Conservation (phyloP, 2,797 vertebrate genomes). For the Tokudaia muenninki region DNA sequence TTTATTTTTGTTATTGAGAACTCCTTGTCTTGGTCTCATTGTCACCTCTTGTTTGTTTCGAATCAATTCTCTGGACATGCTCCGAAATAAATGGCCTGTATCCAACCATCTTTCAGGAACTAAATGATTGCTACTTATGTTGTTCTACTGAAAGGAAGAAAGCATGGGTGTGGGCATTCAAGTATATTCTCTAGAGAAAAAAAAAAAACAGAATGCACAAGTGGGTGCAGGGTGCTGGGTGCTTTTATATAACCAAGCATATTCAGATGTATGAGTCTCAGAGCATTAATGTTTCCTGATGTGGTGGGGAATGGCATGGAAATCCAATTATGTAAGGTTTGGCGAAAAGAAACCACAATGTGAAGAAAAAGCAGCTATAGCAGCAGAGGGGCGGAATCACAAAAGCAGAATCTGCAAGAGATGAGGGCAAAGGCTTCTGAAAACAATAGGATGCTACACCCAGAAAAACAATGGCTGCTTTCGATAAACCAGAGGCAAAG, state of each 20-base stretch:
- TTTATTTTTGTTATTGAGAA: constrained; percentile 55
- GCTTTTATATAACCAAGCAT: constrained; percentile 58
- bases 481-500: constrained; percentile 76
- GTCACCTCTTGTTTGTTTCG: constrained; percentile 52
- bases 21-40: constrained; percentile 70
- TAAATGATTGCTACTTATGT: constrained; percentile 66
- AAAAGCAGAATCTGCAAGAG: constrained; percentile 71
- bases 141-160: constrained; percentile 62
- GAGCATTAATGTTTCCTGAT: constrained; percentile 69
- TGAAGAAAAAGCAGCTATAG: constrained; percentile 69
- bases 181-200: constrained; percentile 52
- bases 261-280: constrained; percentile 71
- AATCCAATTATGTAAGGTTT: constrained; percentile 69
- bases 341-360: constrained; percentile 61
- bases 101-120: constrained; percentile 74
- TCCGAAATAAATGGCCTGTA: constrained; percentile 65
- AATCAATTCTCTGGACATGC: constrained; percentile 75
- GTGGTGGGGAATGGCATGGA: constrained; percentile 52
- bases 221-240: constrained; percentile 22
- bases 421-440: constrained; percentile 71
- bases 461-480: constrained; percentile 74
- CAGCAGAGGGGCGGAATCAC: constrained; percentile 71
- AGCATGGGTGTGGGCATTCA: constrained; percentile 58
- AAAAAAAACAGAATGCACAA: constrained; percentile 24
- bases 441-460: constrained; percentile 68